Evolutionary conservation across 2,888 invertebrate species (phyloP).

Genomic region (Caenorhabditis wallacei): DNA sequence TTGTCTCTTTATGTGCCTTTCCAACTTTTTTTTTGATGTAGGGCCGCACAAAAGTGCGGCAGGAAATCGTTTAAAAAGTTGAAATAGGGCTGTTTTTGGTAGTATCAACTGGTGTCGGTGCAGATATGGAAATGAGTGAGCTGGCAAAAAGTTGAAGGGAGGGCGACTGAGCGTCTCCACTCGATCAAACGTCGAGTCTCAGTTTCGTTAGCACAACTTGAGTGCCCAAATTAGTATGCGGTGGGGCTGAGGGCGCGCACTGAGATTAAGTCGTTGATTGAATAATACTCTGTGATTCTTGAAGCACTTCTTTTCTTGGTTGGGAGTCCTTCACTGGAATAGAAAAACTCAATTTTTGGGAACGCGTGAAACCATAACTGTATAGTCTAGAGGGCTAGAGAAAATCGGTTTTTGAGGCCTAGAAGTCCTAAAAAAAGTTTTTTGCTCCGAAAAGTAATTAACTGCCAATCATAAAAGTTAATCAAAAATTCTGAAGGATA

Average conservation of each 20-base stretch:
- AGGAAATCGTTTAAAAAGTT: conserved; percentile 5
- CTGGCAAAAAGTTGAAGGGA: conserved; percentile 38
- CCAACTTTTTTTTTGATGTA: conserved; percentile 20
- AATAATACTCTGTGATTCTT: conserved; percentile 54
- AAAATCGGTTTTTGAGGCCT: background rate
- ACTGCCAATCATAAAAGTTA: too few relatives aligned
- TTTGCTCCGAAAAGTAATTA: too few relatives aligned
- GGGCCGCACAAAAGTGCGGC: conserved; percentile 26
- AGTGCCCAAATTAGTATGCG: conserved; percentile 65
- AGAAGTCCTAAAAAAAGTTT: too few relatives aligned
- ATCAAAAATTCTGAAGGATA: too few relatives aligned
- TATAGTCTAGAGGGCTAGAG: background rate
- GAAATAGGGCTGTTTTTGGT: too few relatives aligned
- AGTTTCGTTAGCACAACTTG: conserved; percentile 61
- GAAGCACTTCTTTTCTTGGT: conserved; percentile 30
- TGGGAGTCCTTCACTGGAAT: conserved; percentile 22
- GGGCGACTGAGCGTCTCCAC: conserved; percentile 14
- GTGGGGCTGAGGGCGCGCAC: conserved; percentile 36
- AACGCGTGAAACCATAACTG: background rate
- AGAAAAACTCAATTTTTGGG: background rate
- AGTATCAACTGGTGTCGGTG: conserved; percentile 40
- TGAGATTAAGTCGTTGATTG: conserved; percentile 58
- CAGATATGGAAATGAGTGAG: conserved; percentile 60
- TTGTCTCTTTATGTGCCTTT: conserved; percentile 29
- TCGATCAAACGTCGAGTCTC: conserved; percentile 58